Percentiles rank a stretch among this genome's conserved stretches.
Conservation (phyloP, 2,113 vertebrate species). For the Psophia crepitans region DNA sequence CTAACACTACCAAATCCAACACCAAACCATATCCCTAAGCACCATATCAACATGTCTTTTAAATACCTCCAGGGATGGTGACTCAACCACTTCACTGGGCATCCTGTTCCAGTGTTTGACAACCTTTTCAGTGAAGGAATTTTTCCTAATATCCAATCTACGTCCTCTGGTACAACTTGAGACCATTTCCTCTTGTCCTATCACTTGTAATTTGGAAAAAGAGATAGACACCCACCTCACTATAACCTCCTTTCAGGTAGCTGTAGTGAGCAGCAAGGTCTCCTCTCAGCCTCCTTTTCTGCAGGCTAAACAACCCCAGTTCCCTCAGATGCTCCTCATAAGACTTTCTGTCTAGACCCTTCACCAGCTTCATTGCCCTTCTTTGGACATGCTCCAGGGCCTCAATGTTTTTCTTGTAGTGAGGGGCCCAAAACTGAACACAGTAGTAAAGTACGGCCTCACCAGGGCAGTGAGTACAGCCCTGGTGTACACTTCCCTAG, state of each 20-base stretch:
- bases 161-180: neutral
- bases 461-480: neutral
- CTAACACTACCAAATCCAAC: neutral
- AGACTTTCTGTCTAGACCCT: too few species aligned
- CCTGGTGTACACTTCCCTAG: too few species aligned
- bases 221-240: neutral
- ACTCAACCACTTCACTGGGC: neutral
- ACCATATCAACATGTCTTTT: neutral
- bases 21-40: neutral
- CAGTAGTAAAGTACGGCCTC: neutral
- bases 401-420: accelerated
- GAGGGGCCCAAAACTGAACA: neutral
- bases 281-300: neutral
- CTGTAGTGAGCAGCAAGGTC: neutral
- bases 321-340: neutral
- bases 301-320: neutral
- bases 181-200: neutral
- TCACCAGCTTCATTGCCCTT: neutral
- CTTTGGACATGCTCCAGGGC: neutral
- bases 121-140: neutral
- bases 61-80: neutral
- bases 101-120: neutral
- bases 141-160: neutral
- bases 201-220: neutral
- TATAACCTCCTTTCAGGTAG: neutral